phyloP scores from a whole-genome alignment of 2,113 vertebrate genomes.

The Pheucticus melanocephalus region DNA sequence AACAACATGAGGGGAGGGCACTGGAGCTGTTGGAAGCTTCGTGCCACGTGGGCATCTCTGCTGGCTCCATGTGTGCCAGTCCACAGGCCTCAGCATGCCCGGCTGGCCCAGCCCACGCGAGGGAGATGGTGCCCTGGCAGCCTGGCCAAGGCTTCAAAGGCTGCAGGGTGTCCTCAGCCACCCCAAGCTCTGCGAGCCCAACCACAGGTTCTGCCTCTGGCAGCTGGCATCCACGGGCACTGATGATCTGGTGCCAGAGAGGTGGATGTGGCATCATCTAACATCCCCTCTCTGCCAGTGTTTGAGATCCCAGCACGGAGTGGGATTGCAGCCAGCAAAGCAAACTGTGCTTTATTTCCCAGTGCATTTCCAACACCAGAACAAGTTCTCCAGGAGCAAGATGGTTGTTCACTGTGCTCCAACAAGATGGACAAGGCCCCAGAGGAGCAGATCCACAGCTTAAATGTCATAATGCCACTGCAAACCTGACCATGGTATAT shows the following conservation, averaged over 20 bases:
- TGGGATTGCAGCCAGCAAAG: not conserved
- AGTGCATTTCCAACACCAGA: not conserved
- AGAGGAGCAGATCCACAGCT: not conserved
- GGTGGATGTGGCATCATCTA: not conserved
- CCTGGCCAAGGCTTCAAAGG: not conserved
- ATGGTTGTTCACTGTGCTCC: fast-evolving
- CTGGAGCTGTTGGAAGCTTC: not conserved
- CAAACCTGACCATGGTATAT: not conserved
- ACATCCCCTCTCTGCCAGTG: fast-evolving
- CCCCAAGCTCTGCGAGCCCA: not conserved
- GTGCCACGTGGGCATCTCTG: not conserved
- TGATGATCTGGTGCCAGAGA: not conserved
- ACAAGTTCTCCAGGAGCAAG: not conserved
- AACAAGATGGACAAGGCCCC: not conserved
- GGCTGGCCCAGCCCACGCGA: fast-evolving
- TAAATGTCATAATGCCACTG: not conserved
- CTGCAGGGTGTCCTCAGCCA: not conserved
- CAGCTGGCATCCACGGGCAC: not conserved
- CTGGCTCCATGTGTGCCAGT: not conserved
- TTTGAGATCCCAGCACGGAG: not conserved
- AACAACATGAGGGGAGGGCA: not conserved
- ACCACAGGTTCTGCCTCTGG: not conserved
- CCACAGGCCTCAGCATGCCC: not conserved
- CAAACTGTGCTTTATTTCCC: not conserved
- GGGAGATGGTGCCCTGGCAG: not conserved